Evolutionary conservation across 2,113 vertebrate species (phyloP).

Genomic region (Istiophorus platypterus): DNA sequence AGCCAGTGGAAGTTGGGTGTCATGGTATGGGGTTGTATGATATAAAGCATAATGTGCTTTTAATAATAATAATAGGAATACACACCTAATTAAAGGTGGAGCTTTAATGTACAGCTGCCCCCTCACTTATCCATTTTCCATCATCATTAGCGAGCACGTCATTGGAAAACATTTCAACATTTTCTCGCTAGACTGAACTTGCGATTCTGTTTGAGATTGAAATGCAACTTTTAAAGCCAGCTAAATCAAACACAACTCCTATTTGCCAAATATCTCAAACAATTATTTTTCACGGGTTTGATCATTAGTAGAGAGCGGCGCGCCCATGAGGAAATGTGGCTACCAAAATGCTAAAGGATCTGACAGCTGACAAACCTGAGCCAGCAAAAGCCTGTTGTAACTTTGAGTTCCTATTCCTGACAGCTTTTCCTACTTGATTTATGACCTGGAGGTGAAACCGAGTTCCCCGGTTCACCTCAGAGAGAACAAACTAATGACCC

Average conservation of each 20-base stretch:
- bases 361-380: slow-evolving; percentile 42
- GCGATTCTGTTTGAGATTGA: slow-evolving; percentile 41
- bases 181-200: slow-evolving; percentile 34
- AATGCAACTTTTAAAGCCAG: slow-evolving; percentile 44
- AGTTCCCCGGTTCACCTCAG: slow-evolving; percentile 69
- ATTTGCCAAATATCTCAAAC: slow-evolving; percentile 60
- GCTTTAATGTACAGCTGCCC: slow-evolving; percentile 12
- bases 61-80: slow-evolving; percentile 44
- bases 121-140: slow-evolving; percentile 17
- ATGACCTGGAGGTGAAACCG: slow-evolving; percentile 72
- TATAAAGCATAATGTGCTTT: background rate
- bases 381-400: slow-evolving; percentile 62
- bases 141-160: slow-evolving; percentile 49
- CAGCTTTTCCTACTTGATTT: slow-evolving; percentile 73
- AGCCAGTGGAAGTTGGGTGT: background rate
- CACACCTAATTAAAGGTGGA: slow-evolving; percentile 44
- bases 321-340: slow-evolving; percentile 28
- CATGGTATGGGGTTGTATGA: background rate
- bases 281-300: slow-evolving; percentile 55
- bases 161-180: slow-evolving; percentile 30
- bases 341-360: slow-evolving; percentile 19
- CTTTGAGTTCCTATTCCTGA: slow-evolving; percentile 65
- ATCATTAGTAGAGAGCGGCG: slow-evolving; percentile 42
- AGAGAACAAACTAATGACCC: slow-evolving; percentile 78
- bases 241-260: slow-evolving; percentile 53